Evolutionary conservation across 2,797 vertebrate species (phyloP), one percentile per base, ranked within the genome.

Genomic region (Euphonia xanthogaster): DNA sequence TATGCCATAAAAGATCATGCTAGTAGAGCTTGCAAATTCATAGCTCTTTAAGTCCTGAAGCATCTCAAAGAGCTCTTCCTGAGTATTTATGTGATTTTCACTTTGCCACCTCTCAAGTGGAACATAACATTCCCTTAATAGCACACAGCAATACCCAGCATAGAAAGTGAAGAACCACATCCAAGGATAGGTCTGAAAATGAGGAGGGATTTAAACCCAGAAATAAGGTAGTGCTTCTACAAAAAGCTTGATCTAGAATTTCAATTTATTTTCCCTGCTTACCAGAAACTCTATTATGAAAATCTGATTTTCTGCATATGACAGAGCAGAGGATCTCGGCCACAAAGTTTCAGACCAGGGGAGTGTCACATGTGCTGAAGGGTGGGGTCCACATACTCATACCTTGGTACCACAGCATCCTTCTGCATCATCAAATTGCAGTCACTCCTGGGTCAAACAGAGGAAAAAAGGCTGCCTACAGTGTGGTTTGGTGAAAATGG

Each of bases 21-120:
- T 79, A 88, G 40, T 66, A 89, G 60, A 94, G 71, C 55, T 76
- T 89, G 67, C 74, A 89, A 70, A 79, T 89, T 89, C 91, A 76
- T 76, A 42, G 81, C 48, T 51, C 84, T 88, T 66, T 66, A 78
- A 85, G 68, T 70, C 67, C 71, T 76, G 74, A 82, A 79, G 78
- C 45, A 89, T 66, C 71, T 82, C 72, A 80, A 53, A 63, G 57
- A 76, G 72, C 72, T 94, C 47, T 71, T 86, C 35, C 67, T 39
- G 40, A 58, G 60, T 62, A 76, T 93, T 85, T 84, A 50, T 68
- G 16, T 39, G 84, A 73, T 55, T 92, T 92, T 81, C 68, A 72
- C 60, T 88, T 90, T 65, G 54, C 71, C 70, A 67, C 65, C 57
- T 88, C 86, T 83, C 68, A 68, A 90, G 73, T 65, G 76, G 90